These are phyloP conservation scores for Acleris literana DNA, from an alignment of 2,888 invertebrate species.

Conservation along the genomic window DNA sequence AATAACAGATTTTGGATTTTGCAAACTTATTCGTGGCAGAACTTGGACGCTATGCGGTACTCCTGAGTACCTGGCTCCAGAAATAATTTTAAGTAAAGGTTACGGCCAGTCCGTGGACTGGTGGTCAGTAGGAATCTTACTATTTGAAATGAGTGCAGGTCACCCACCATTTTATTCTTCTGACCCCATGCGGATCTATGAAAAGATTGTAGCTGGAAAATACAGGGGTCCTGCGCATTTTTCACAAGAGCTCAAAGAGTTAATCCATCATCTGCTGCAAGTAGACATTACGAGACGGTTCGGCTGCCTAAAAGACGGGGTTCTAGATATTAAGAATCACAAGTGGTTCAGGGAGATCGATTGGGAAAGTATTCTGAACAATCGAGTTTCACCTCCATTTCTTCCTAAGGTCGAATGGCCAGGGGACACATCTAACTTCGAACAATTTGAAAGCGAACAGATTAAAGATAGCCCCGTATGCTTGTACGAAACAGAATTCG, in stretches of 20 bases:
- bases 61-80: slow-evolving; percentile 98
- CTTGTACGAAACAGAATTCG: slow-evolving; percentile 86
- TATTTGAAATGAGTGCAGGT: slow-evolving; percentile 96
- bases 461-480: slow-evolving; percentile 79
- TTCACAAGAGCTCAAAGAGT: slow-evolving; percentile 90
- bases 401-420: slow-evolving; percentile 83
- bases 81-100: slow-evolving; percentile 94
- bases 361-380: slow-evolving; percentile 93
- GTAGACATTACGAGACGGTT: slow-evolving; percentile 83
- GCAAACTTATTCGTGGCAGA: slow-evolving; percentile 89
- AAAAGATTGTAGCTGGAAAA: slow-evolving; percentile 95
- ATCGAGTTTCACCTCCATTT: slow-evolving; percentile 86
- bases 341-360: slow-evolving; percentile 95
- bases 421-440: slow-evolving; percentile 89
- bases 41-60: slow-evolving; percentile 98
- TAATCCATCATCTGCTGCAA: slow-evolving; percentile 91
- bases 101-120: slow-evolving; percentile 97
- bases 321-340: slow-evolving; percentile 95
- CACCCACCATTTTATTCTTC: slow-evolving; percentile 97
- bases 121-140: slow-evolving; percentile 96
- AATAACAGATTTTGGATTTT: slow-evolving; percentile 97
- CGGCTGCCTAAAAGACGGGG: slow-evolving; percentile 95
- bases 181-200: slow-evolving; percentile 97
- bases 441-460: slow-evolving; percentile 83
- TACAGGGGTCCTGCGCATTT: slow-evolving; percentile 93